Conservation (phyloP, 2,888 invertebrate genomes). For the Eumerus sabulonum region DNA sequence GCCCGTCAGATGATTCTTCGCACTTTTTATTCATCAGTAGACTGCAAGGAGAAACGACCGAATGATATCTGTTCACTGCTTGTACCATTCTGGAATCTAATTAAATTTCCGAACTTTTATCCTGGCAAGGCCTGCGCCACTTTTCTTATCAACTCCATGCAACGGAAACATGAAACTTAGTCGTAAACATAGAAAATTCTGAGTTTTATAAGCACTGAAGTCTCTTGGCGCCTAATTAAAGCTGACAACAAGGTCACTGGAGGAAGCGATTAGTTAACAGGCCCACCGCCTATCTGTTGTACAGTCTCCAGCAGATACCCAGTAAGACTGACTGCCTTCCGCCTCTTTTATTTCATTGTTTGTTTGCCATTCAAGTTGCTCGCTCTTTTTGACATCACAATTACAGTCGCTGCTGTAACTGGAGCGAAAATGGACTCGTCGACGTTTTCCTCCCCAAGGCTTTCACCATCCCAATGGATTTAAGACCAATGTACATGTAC, state of each 20-base stretch:
- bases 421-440: slow-evolving; percentile 25
- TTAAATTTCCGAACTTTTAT: slow-evolving; percentile 26
- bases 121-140: background rate
- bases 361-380: too few species aligned
- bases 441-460: too few species aligned
- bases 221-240: slow-evolving; percentile 65
- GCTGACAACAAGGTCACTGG: slow-evolving; percentile 51
- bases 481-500: slow-evolving; percentile 4
- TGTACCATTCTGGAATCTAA: slow-evolving; percentile 3
- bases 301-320: slow-evolving; percentile 22
- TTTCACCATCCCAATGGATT: slow-evolving; percentile 4
- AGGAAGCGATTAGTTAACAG: slow-evolving; percentile 15
- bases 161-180: background rate
- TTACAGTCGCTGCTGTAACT: slow-evolving; percentile 24
- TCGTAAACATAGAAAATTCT: slow-evolving; percentile 30
- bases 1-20: too few species aligned
- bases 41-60: too few species aligned
- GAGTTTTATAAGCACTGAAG: slow-evolving; percentile 43
- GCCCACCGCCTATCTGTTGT: slow-evolving; percentile 1
- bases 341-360: background rate
- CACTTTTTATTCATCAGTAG: too few species aligned
- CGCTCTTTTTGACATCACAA: background rate
- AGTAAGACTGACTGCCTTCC: slow-evolving; percentile 31
- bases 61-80: too few species aligned
- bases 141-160: too few species aligned